phyloP scores from a whole-genome alignment of 1,140 invertebrate genomes.

The Sycophaga agraensis region DNA sequence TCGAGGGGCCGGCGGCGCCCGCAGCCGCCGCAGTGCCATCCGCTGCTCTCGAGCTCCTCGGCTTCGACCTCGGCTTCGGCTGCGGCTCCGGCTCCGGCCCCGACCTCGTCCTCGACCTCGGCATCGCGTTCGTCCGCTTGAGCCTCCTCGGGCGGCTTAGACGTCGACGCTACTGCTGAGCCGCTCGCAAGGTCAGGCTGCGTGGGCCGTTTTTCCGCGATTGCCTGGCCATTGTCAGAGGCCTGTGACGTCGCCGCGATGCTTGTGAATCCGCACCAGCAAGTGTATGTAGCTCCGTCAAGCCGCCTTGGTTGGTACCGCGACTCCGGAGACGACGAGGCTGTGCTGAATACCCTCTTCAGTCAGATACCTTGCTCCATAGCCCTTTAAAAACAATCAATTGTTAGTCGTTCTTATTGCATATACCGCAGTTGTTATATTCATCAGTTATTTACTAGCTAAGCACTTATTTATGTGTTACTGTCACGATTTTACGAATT shows the following conservation, averaged over 20 bases:
- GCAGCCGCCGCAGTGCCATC: conserved; percentile 42
- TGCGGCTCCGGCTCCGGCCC: conserved; percentile 28
- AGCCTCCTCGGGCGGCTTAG: not conserved
- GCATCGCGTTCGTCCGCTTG: conserved; percentile 1
- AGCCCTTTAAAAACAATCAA: no score
- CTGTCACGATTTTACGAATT: no score
- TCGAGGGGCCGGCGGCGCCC: conserved; percentile 43
- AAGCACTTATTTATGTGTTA: no score
- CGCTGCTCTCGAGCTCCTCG: conserved; percentile 15
- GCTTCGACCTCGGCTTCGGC: conserved; percentile 25
- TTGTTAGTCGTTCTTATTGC: no score
- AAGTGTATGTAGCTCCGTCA: conserved; percentile 59
- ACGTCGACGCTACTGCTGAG: conserved; percentile 43
- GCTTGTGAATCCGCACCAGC: conserved; percentile 55
- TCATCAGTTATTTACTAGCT: no score
- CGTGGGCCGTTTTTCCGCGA: conserved; percentile 45
- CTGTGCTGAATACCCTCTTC: conserved; percentile 50
- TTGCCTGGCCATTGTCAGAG: conserved; percentile 51
- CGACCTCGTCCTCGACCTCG: conserved; percentile 23
- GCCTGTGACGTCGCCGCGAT: conserved; percentile 54
- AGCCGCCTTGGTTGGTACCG: conserved; percentile 59
- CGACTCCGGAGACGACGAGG: conserved; percentile 59
- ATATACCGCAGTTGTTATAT: no score
- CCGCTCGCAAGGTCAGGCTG: conserved; percentile 51
- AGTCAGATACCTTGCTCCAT: conserved; percentile 50